Evolutionary conservation across 2,888 invertebrate species (phyloP), one percentile per base, ranked within the genome.

Genomic region (Dione juno): DNA sequence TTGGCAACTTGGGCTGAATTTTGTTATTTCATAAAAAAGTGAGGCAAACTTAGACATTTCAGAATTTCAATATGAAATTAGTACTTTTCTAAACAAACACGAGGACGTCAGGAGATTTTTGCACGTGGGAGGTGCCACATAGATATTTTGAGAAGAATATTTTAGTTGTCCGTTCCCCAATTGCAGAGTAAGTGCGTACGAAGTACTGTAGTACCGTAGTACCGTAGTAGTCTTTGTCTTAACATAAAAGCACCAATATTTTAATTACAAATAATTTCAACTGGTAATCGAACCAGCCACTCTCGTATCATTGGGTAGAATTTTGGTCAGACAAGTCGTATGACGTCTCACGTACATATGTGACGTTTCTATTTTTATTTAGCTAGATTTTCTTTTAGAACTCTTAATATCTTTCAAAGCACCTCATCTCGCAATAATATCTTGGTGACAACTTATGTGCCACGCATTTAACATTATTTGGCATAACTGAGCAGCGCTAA

Each of bases 391-490:
- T n/a, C n/a, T n/a, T n/a, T n/a, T n/a, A n/a, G n/a, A n/a, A n/a
- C n/a, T n/a, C n/a, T n/a, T n/a, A n/a, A n/a, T n/a, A n/a, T n/a
- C n/a, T n/a, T n/a, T n/a, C n/a, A n/a, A n/a, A n/a, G n/a, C n/a
- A n/a, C n/a, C n/a, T n/a, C n/a, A n/a, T n/a, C n/a, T n/a, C 9
- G 11, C 57, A 40, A 37, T 16, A 57, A 10, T 6, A 6, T 11
- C 57, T 37, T 37, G 37, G 16, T 57, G 57, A 57, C 57, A 57
- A 37, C 11, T 57, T 0, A 54, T 16, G 11, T 16, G 57, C 37
- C 16, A 57, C 11, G 10, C 10, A 35, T 37, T 16, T 11, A 7
- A 57, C 57, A 40, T 57, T 57, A 57, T 57, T 57, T 57, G 57
- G 57, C 16, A 40, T 57, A 37, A 16, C 28, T 28, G 28, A 28